phyloP scores from a whole-genome alignment of 2,113 vertebrate species.

The Ameiurus melas region DNA sequence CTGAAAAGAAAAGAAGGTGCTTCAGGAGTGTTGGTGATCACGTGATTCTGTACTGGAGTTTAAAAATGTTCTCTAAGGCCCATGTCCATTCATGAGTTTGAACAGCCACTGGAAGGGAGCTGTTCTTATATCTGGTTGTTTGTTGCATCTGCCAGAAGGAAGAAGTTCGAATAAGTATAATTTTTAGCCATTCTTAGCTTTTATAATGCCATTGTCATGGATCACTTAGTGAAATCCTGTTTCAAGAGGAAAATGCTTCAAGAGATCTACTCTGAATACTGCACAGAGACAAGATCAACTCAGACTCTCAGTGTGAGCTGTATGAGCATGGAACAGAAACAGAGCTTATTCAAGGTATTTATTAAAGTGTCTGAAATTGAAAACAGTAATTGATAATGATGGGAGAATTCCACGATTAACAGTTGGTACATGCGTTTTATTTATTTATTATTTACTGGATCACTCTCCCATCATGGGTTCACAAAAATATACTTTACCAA shows the following conservation, averaged over 20 bases:
- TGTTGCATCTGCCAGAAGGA: neutral
- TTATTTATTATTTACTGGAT: neutral
- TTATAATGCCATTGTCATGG: slow-evolving; percentile 15
- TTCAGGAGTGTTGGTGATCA: neutral
- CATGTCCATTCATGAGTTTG: neutral
- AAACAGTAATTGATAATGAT: slow-evolving; percentile 5
- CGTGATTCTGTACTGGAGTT: neutral
- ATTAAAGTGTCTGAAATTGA: slow-evolving; percentile 3
- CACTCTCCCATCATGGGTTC: neutral
- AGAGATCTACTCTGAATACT: slow-evolving; percentile 9
- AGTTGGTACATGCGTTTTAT: neutral
- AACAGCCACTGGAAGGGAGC: neutral
- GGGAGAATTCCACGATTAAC: neutral
- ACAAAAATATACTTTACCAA: neutral
- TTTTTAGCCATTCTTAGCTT: neutral
- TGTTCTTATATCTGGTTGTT: neutral
- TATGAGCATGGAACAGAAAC: neutral
- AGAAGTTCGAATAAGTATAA: neutral
- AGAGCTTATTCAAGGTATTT: neutral
- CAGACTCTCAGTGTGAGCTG: neutral
- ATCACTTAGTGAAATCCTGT: slow-evolving; percentile 14
- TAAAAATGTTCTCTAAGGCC: neutral
- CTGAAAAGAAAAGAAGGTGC: neutral
- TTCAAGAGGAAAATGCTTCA: neutral
- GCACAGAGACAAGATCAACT: slow-evolving; percentile 6